phyloP scores from a whole-genome alignment of 2,113 vertebrate species.

The Pholis gunnellus region DNA sequence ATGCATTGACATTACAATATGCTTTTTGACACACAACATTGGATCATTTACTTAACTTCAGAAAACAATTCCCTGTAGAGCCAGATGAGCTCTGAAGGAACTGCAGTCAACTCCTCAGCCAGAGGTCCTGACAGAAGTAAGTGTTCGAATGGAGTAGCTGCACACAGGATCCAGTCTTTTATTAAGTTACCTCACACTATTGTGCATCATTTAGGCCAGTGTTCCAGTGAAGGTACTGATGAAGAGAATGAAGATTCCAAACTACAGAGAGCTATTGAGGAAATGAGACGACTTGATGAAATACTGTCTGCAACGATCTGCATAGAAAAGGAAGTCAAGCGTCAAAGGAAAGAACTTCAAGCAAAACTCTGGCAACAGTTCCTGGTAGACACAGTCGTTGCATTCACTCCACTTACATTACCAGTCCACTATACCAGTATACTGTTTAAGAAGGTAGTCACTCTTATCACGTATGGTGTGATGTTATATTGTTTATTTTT shows the following conservation, averaged over 20 bases:
- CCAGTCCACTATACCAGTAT: neutral
- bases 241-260: constrained; percentile 72
- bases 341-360: constrained; percentile 85
- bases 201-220: constrained; percentile 28
- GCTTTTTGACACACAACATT: too few relatives aligned
- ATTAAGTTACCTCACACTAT: neutral
- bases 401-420: neutral
- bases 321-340: constrained; percentile 87
- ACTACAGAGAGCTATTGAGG: constrained; percentile 84
- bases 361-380: constrained; percentile 88
- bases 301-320: constrained; percentile 81
- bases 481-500: constrained; percentile 20
- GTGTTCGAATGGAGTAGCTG: neutral
- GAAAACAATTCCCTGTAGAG: constrained; percentile 8
- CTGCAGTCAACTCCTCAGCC: neutral
- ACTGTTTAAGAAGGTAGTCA: neutral
- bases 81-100: constrained; percentile 31
- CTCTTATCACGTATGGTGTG: neutral
- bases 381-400: constrained; percentile 78
- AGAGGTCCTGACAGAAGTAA: constrained; percentile 60
- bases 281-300: constrained; percentile 89
- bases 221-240: constrained; percentile 55
- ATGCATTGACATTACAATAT: neutral
- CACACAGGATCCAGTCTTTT: neutral
- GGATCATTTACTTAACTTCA: neutral